A percentile compares a stretch with the other conserved stretches of the same genome.
Conservation (phyloP, 2,888 invertebrate species). For the Rhopalosiphum nymphaeae region DNA sequence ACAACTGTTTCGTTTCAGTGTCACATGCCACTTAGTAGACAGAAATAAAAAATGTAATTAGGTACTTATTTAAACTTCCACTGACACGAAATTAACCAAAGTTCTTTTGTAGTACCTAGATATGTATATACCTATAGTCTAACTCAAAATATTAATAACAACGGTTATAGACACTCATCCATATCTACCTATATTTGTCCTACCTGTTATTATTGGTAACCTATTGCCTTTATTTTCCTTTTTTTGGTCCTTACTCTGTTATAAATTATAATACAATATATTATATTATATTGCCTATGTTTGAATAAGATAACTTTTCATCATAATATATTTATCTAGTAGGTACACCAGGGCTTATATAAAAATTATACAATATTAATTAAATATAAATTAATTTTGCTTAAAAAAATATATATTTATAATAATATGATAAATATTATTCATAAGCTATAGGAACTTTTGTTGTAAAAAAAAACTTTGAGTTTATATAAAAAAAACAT, state of each 20-base stretch:
- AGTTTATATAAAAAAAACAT: not conserved
- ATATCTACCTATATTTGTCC: not conserved
- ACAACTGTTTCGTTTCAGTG: not conserved
- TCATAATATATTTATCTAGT: not conserved
- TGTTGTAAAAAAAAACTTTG: not conserved
- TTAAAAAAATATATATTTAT: not conserved
- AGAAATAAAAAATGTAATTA: not conserved
- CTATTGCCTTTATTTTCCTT: not conserved
- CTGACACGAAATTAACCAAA: not conserved
- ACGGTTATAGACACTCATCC: not conserved
- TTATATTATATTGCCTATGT: not conserved
- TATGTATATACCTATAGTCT: not conserved
- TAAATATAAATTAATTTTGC: not conserved
- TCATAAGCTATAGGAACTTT: not conserved
- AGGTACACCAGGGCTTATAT: not conserved
- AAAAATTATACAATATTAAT: not conserved
- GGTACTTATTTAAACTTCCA: not conserved
- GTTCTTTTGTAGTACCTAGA: not conserved
- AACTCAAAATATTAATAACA: not conserved
- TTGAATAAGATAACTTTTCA: not conserved
- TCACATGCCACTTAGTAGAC: not conserved
- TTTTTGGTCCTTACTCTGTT: too few species aligned
- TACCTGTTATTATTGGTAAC: not conserved
- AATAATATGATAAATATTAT: not conserved
- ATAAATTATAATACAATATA: not conserved